Evolutionary conservation across 2,888 invertebrate species (phyloP).

Genomic region (Epinotia demarniana): DNA sequence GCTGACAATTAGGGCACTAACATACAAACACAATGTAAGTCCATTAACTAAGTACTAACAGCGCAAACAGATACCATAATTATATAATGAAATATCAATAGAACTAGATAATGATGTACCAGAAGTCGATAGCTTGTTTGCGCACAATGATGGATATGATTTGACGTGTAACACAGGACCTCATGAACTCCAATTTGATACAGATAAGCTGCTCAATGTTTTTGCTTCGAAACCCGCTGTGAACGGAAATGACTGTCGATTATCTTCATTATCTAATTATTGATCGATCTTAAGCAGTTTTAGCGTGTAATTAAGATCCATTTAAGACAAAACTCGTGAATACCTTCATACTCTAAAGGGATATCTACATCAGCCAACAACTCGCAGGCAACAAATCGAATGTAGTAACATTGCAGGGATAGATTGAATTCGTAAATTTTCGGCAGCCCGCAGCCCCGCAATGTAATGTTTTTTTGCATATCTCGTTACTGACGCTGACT

Average conservation of each 20-base stretch:
- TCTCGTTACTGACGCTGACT: too few species aligned
- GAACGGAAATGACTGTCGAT: slow-evolving; percentile 1
- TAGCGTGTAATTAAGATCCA: neutral
- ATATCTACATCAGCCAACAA: too few species aligned
- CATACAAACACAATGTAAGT: neutral
- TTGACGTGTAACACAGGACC: neutral
- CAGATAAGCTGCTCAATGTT: neutral
- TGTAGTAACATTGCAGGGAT: too few species aligned
- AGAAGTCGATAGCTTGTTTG: neutral
- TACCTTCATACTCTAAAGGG: too few species aligned
- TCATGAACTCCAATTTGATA: slow-evolving; percentile 16
- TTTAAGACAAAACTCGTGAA: too few species aligned
- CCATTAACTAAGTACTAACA: neutral
- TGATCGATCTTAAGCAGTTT: neutral
- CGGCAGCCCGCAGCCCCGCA: too few species aligned
- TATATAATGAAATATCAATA: slow-evolving; percentile 1
- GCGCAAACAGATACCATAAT: neutral
- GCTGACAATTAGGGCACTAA: neutral
- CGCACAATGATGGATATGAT: slow-evolving; percentile 8
- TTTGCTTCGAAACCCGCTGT: neutral
- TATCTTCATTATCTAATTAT: neutral
- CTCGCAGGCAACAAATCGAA: too few species aligned
- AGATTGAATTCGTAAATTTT: too few species aligned
- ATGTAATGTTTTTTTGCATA: too few species aligned
- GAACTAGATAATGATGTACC: neutral